Base-by-base conservation (phyloP, 2,888 invertebrate genomes). In the Lottia gigantea region DNA sequence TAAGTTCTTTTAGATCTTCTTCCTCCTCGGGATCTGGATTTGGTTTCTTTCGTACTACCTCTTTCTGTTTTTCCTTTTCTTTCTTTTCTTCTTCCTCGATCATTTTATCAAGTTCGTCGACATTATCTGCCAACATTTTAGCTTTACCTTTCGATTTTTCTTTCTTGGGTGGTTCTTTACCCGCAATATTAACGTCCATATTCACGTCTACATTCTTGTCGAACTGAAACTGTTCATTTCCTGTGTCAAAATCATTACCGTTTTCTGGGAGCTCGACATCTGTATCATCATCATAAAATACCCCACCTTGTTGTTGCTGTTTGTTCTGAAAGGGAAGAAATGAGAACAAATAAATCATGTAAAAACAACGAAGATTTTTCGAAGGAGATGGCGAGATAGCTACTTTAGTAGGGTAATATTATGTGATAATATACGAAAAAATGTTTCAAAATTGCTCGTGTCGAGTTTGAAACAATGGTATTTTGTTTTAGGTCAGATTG, bases 1-100 rank as follows among this genome's bases (percentile, higher is more conserved):
- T 62, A 0, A 46, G 46, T 25, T 70, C 62, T 16, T 66, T 62
- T 7, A 70, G 25, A 61, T 45, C 31, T 40, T 70, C 66, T 26
- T 61, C 46, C 15, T 66, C 62, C 47, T 66, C 70, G 19, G 45
- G 26, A 46, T 61, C 66, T 46, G 46, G 15, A 12, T 64, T 61
- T 2, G 55, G 47, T n/a, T 64, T 61, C 19, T 62, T 40, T 40
- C 70, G 45, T 19, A n/a, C 19, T 31, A 40, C 47, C 7, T 61
- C 26, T 55, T 73, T 47, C 7, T 45, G 19, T 47, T 66, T 64
- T 14, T 49, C 49, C 47, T 15, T 45, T 45, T 25, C n/a, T 14
- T 19, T 25, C 14, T 64, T 46, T 4, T 23, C n/a, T n/a, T 63
- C 55, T n/a, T 63, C 49, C 12, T 66, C 47, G 14, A 26, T 23